Evolutionary conservation across 2,797 vertebrate species (phyloP), one percentile per base, ranked within the genome.

Genomic region (Rhinatrema bivittatum): DNA sequence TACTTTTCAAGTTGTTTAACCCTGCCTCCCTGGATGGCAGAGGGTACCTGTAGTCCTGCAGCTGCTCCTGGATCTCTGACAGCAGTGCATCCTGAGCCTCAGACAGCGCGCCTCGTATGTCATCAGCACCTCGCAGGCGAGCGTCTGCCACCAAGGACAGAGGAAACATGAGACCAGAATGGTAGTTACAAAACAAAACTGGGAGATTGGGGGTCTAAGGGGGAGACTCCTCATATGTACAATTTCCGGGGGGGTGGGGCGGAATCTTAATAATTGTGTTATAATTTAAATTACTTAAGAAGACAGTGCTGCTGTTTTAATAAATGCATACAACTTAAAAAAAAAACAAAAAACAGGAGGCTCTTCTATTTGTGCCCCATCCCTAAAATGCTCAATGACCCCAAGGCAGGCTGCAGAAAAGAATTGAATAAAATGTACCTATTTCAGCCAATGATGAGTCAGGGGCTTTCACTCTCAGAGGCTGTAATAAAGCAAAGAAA

Each of bases 21-120:
- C n/a, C n/a, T n/a, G n/a, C n/a, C n/a, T n/a, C n/a, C n/a, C n/a
- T n/a, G n/a, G n/a, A n/a, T n/a, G n/a, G n/a, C n/a, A n/a, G n/a
- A n/a, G n/a, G 4, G 19, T 4, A 94, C 94, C 94, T 91, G 71
- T 97, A 97, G 48, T 93, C 93, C 17, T 88, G 88, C n/a, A 97
- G 91, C 73, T 95, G 93, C 36, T 96, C 88, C 69, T 95, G 89
- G 50, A 97, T 90, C 48, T 92, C 89, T 0, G 87, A 87, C 56
- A 94, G 74, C 56, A 91, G 86, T 10, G 78, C 85, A 61, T 89
- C 91, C 74, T 96, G 93, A 15, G 92, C 85, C 30, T 94, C 91
- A 1, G 75, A 79, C 16, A 97, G 78, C 3, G 79, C 62, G 0
- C 75, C 56, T 1, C 89, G 75, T 50, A 86, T 60, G n/a, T 97